Evolutionary conservation across 2,888 invertebrate species (phyloP), one percentile per base, ranked within the genome.

Genomic region (Ornithoptera priamus): DNA sequence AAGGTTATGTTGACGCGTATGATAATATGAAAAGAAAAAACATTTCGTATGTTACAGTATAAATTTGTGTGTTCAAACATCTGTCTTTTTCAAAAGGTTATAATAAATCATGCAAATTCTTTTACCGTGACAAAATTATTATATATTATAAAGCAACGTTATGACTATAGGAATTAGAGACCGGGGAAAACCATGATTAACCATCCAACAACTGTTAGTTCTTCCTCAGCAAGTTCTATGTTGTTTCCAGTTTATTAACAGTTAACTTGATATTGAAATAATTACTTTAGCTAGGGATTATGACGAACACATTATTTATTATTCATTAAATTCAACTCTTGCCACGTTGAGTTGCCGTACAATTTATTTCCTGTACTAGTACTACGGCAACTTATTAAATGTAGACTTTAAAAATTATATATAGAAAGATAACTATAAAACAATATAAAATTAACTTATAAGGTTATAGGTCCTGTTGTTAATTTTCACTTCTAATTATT

Each of bases 271-370:
- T 18, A 17, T 1, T 50, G 50, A 50, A 50, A 17, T 50, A 50
- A 17, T 50, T 50, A 39, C 39, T 50, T 50, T 17, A 18, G 50
- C 50, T 15, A 50, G 2, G 18, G 17, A 50, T 18, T 50, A 50
- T 2, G 50, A 50, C 18, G 15, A 50, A 39, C 58, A 50, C 60
- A 36, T 60, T 46, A 30, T 60, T 53, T 30, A 36, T n/a, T 66
- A 66, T 66, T 60, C 65, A 65, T 58, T 12, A 58, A 46, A 53
- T 20, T 66, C 66, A 60, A 60, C 22, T 22, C 39, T 15, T 7
- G 50, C 30, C 61, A 56, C 18, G 4, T 67, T 61, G 15, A 67
- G 61, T 61, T 20, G 15, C 53, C n/a, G 22, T 24, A 36, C 46
- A 59, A 46, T 65, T n/a, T 36, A n/a, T 10, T 57, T 39, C 22